phyloP scores from a whole-genome alignment of 2,113 vertebrate genomes.

The Dinomys branickii region DNA sequence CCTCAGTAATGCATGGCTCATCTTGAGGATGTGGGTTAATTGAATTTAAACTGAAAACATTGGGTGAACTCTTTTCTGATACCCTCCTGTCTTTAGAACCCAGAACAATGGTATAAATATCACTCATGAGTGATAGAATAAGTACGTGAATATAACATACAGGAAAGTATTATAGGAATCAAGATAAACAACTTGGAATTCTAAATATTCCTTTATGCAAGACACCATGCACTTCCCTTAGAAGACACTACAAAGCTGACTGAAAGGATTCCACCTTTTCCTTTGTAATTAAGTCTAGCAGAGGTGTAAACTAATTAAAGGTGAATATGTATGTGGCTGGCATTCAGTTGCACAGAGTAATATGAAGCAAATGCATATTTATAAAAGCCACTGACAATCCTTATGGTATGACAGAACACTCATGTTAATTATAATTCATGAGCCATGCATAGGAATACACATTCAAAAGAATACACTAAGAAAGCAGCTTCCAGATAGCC shows the following conservation, averaged over 20 bases:
- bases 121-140: neutral
- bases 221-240: too few relatives aligned
- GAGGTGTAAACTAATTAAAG: conserved; percentile 27
- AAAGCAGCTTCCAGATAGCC: conserved; percentile 58
- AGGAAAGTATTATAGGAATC: neutral
- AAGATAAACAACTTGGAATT: conserved; percentile 20
- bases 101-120: neutral
- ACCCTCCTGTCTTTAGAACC: neutral
- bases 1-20: neutral
- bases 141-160: neutral
- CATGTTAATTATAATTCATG: conserved; percentile 52
- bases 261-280: conserved; percentile 21
- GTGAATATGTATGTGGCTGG: neutral
- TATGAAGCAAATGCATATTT: conserved; percentile 68
- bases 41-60: neutral
- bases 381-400: conserved; percentile 53
- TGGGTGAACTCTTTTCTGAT: conserved; percentile 13
- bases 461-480: conserved; percentile 60
- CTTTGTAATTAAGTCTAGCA: conserved; percentile 54
- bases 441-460: neutral
- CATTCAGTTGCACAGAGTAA: conserved; percentile 39
- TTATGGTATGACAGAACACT: conserved; percentile 6
- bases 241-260: neutral
- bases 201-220: conserved; percentile 15
- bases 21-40: neutral